Evolutionary conservation across 1,140 invertebrate genomes (phyloP), one percentile per base, ranked within the genome.

Genomic region (Proctacanthus coquilletti): DNA sequence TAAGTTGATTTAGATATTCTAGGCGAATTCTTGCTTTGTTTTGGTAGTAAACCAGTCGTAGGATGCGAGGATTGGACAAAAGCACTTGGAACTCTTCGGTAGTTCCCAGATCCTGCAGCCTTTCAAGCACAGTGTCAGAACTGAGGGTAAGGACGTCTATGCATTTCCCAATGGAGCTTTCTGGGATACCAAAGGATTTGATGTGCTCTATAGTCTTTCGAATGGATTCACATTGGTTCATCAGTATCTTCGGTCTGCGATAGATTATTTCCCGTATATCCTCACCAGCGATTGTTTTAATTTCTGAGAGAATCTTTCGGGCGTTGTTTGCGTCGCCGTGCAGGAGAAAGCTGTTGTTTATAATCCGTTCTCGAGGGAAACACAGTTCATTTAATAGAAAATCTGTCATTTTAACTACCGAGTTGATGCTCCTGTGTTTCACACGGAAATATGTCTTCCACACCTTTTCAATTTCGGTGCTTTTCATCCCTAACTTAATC

Each of bases 11-110:
- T 8, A 74, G 62, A 46, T 69, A 65, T 4, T 58, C 53, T 6
- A 74, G 41, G 18, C 71, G 59, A 5, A 53, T 33, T 10, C 63
- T 47, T 35, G 70, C 68, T 47, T 71, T 72, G 18, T 60, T 69
- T 45, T 70, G 67, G 43, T 71, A 69, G 36, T 72, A 63, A 1
- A 74, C 62, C 41, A 73, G 48, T 3, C 61, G 55, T 4, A 70
- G 45, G 3, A 71, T 58, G 21, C 70, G 60, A 3, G 68, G 68
- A 54, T 72, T 68, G 10, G 62, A 60, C 29, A 51, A 52, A 9
- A 72, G 47, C 10, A 65, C 57, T 42, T 65, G 48, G 36, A 68
- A 70, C 44, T 70, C 63, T 18, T 68, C 66, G n/a, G 65, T 55
- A 23, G 56, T 53, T 14, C 57, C 52, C 0, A 74, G 43, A 21